Evolutionary conservation across 2,888 invertebrate genomes (phyloP), one percentile per base, ranked within the genome.

Genomic region (Drosophila hamatofila): DNA sequence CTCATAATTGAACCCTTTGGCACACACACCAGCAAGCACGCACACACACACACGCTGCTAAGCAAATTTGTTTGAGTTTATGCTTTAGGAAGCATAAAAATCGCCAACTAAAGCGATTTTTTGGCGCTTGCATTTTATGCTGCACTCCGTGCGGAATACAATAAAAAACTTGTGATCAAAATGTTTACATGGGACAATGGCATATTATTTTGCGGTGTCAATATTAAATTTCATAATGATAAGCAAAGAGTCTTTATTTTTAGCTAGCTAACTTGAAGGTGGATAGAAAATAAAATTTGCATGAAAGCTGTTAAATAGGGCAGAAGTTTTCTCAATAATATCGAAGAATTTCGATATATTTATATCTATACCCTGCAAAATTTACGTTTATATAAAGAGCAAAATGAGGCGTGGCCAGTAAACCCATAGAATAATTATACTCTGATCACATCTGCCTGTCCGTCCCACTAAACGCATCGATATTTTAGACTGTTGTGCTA

Each of bases 1-100:
- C 75, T 82, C 77, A 85, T 88, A 83, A 83, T 88, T 84, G 88
- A 84, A 88, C 88, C 73, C 80, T 75, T 78, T 82, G 73, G 82
- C 58, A 79, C 75, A 68, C 57, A 60, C 33, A 33, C 30, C 11
- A 2, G 16, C 30, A 42, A 63, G 75, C 52, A 75, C 62, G 16
- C 35, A 35, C 14, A 30, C 16, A n/a, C 16, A 72, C 64, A 72
- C 77, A 68, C 51, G 52, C 33, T 61, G 87, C 33, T 74, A 65
- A 60, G 70, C 71, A 77, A 82, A 82, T 78, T 82, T 88, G 71
- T 80, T 80, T 82, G 72, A 85, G 76, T 73, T 83, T 80, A 69
- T 70, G 71, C 85, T 71, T 70, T 59, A 35, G 68, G 65, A 72
- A 63, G 62, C 59, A 14, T 14, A 23, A 52, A 77, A 72, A 52